These are phyloP conservation scores for Pentalonia nigronervosa DNA, from an alignment of 1,140 invertebrate genomes.

Conservation along the genomic window DNA sequence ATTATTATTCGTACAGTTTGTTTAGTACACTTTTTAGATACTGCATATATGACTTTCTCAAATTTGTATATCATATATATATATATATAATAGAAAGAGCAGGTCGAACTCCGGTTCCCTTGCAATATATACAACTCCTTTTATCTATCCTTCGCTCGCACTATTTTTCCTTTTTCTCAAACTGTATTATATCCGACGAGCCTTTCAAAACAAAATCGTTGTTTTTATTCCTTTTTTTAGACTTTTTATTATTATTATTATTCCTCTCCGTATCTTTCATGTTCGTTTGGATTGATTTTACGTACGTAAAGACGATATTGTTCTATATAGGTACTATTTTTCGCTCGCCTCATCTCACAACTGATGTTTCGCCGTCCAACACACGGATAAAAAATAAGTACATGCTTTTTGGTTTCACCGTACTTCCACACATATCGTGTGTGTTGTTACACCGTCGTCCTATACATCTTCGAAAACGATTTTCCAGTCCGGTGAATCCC, in stretches of 20 bases:
- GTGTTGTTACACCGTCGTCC: no score
- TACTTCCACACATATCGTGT: neutral
- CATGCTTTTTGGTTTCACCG: neutral
- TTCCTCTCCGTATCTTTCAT: neutral
- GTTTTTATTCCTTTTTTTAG: neutral
- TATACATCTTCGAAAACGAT: neutral
- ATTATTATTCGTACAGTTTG: neutral
- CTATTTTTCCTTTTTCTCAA: neutral
- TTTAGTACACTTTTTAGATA: neutral
- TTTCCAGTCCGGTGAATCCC: neutral
- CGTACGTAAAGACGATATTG: neutral
- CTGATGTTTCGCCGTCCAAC: neutral
- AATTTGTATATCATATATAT: neutral
- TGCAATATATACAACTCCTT: neutral
- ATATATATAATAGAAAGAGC: neutral
- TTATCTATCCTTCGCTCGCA: neutral
- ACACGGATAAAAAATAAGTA: neutral
- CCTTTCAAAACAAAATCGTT: conserved; percentile 13
- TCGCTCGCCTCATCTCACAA: neutral
- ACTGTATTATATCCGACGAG: neutral
- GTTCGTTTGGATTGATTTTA: conserved; percentile 15
- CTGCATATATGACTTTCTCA: neutral
- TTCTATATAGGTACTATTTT: neutral
- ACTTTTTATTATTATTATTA: neutral
- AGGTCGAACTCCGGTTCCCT: neutral